Conservation (phyloP, 2,888 invertebrate genomes). For the Drosophila mayaguana region DNA sequence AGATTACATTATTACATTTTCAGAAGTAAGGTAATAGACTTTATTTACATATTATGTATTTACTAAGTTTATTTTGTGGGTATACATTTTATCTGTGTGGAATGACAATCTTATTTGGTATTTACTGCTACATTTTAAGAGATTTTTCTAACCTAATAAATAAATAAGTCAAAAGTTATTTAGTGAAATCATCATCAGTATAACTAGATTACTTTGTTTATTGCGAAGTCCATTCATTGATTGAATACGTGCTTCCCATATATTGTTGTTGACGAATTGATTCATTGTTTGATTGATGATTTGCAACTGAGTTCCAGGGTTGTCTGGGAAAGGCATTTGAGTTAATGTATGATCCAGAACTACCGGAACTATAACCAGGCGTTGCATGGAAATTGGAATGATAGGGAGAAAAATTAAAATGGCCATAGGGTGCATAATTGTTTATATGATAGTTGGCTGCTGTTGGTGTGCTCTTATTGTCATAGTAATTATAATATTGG, state of each 20-base stretch:
- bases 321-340: slow-evolving; percentile 72
- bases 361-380: slow-evolving; percentile 60
- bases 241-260: slow-evolving; percentile 64
- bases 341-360: slow-evolving; percentile 65
- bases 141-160: slow-evolving; percentile 58
- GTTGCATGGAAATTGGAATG: slow-evolving; percentile 76
- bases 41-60: slow-evolving; percentile 35
- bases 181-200: slow-evolving; percentile 26
- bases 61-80: slow-evolving; percentile 51
- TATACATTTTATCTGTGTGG: slow-evolving; percentile 55
- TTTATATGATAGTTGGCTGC: slow-evolving; percentile 75
- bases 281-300: slow-evolving; percentile 63
- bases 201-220: slow-evolving; percentile 46
- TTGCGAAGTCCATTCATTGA: slow-evolving; percentile 74
- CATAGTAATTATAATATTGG: slow-evolving; percentile 77
- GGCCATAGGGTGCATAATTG: slow-evolving; percentile 77
- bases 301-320: slow-evolving; percentile 68
- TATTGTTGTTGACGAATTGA: slow-evolving; percentile 68
- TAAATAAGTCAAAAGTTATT: slow-evolving; percentile 52
- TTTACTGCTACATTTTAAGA: slow-evolving; percentile 54
- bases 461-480: slow-evolving; percentile 73
- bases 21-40: slow-evolving; percentile 11
- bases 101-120: slow-evolving; percentile 60
- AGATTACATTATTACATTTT: neutral
- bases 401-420: slow-evolving; percentile 80